phyloP scores from a whole-genome alignment of 2,113 vertebrate species.

The Cairina moschata region DNA sequence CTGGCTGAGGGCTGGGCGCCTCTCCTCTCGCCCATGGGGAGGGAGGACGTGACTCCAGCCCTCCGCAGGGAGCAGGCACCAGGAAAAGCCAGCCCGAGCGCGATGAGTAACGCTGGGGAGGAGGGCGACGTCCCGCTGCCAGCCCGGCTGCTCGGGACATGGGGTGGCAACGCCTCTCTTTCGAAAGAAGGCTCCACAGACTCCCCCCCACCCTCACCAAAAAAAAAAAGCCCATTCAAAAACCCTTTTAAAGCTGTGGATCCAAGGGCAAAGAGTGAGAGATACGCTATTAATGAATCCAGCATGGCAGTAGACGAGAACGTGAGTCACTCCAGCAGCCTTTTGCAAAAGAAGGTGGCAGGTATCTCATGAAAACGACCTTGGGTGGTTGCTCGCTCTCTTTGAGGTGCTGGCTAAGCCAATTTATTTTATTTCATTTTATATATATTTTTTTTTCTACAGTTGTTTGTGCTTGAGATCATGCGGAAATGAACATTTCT shows the following conservation, averaged over 20 bases:
- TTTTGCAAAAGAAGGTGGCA: not conserved
- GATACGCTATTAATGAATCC: not conserved
- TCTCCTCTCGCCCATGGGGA: fast-evolving
- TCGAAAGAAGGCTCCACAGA: not conserved
- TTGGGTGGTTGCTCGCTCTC: not conserved
- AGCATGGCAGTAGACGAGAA: fast-evolving
- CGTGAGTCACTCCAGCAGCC: not conserved
- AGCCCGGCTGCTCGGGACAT: not conserved
- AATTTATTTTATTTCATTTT: not conserved
- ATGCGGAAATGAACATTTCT: fast-evolving
- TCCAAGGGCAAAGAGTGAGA: not conserved
- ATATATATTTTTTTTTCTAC: not conserved
- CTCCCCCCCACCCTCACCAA: too few relatives aligned
- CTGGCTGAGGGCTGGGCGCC: fast-evolving
- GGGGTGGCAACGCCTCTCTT: not conserved
- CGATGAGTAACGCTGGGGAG: not conserved
- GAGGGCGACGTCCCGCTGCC: not conserved
- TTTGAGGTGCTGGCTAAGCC: not conserved
- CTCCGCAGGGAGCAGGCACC: fast-evolving
- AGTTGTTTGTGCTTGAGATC: not conserved
- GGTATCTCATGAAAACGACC: not conserved
- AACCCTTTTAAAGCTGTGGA: not conserved
- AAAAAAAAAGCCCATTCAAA: not conserved
- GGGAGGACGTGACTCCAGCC: not conserved
- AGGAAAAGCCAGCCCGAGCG: not conserved